These are phyloP conservation scores for Pygoscelis antarcticus DNA, from an alignment of 2,113 vertebrate genomes.

Conservation along the genomic window DNA sequence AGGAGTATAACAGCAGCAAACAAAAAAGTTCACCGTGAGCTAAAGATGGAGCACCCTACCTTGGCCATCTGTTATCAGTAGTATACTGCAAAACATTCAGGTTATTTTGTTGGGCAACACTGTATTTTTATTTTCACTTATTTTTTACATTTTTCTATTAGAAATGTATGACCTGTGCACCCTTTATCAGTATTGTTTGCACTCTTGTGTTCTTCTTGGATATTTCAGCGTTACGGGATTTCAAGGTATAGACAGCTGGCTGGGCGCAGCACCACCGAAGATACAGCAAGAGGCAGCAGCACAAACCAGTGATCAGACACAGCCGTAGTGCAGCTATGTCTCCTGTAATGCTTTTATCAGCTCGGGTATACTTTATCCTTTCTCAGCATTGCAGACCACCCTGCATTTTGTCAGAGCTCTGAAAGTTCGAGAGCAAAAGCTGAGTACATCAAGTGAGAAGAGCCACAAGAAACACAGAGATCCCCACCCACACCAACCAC, in stretches of 20 bases:
- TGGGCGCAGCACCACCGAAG: background rate
- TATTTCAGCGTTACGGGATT: background rate
- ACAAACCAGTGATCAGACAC: background rate
- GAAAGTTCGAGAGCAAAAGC: background rate
- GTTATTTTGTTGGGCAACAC: background rate
- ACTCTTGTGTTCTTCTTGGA: background rate
- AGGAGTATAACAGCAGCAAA: background rate
- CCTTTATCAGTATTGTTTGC: background rate
- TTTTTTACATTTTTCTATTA: background rate
- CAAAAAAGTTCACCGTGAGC: background rate
- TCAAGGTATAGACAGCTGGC: background rate
- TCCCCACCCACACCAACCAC: background rate
- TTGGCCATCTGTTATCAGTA: background rate
- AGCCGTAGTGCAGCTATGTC: accelerated
- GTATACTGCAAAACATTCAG: background rate
- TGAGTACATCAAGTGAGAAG: background rate
- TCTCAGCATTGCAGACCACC: background rate
- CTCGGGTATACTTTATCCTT: background rate
- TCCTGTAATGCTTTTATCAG: background rate
- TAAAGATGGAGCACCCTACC: background rate
- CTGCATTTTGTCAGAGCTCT: background rate
- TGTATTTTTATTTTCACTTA: background rate
- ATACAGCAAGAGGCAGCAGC: background rate
- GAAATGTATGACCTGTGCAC: background rate
- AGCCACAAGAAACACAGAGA: background rate